Evolutionary conservation across 2,888 invertebrate species (phyloP), one percentile per base, ranked within the genome.

Genomic region (Cyrtodaria siliqua): DNA sequence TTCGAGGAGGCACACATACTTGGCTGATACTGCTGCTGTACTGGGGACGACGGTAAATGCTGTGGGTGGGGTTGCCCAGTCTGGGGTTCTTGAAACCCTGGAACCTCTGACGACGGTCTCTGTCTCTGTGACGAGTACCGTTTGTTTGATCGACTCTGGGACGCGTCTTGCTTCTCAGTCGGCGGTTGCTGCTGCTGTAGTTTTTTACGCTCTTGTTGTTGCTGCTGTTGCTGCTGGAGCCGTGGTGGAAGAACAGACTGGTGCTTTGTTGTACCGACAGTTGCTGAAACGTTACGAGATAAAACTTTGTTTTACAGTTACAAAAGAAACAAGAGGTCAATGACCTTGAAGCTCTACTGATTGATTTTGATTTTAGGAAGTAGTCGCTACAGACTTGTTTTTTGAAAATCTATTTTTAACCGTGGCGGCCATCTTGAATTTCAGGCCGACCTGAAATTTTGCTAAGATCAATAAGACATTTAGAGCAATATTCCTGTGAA

Each of bases 101-200:
- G 89, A 26, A 86, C 79, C 52, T 76, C 80, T 2, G 69, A 64
- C 0, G 57, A 59, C 44, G 64, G 23, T 29, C 95, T 92, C 89
- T 95, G 95, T 66, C 96, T 93, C 85, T 95, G 94, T 69, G 95
- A 95, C 2, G 96, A 96, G 90, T 96, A 96, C 26, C 96, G 94
- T 87, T 96, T 96, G 9, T 95, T 95, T 79, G 95, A 93, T 70
- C 74, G 81, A 12, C 33, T 33, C 56, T 83, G 83, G 3, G 68
- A 23, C 12, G 33, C 29, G 18, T 85, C 84, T 38, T 70, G 75
- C 38, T 83, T 83, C n/a, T 68, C 69, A 14, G 20, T 20, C 8
- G 47, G 64, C 2, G 33, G 24, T 20, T 57, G 66, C 40, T 62
- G 73, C 26, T 67, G 76, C 29, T 61, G 66, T 23, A 61, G 64